phyloP scores from a whole-genome alignment of 2,888 invertebrate genomes.

The Orthosia incerta region DNA sequence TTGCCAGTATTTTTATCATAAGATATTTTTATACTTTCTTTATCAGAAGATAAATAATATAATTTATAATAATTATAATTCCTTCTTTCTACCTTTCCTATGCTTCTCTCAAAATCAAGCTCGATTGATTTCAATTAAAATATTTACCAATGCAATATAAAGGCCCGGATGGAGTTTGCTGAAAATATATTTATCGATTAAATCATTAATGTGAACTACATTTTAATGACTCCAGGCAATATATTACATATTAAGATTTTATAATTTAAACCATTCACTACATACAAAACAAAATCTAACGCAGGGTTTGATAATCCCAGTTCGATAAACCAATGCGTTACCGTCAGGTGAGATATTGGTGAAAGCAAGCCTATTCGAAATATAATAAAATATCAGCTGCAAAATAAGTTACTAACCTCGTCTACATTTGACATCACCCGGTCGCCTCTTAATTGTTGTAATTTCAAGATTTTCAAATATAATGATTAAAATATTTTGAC shows the following conservation, averaged over 20 bases:
- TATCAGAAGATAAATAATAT: slow-evolving; percentile 22
- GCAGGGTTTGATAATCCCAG: background rate
- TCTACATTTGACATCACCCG: background rate
- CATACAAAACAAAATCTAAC: background rate
- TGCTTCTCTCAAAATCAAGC: slow-evolving; percentile 38
- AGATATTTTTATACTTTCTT: slow-evolving; percentile 1
- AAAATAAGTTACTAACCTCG: background rate
- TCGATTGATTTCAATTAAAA: slow-evolving; percentile 23
- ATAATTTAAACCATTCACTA: too few relatives aligned
- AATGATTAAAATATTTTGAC: slow-evolving; percentile 4
- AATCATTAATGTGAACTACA: background rate
- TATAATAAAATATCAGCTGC: slow-evolving; percentile 4
- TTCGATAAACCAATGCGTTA: background rate
- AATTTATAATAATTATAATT: too few relatives aligned
- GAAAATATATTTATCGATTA: too few relatives aligned
- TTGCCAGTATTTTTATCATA: slow-evolving; percentile 6
- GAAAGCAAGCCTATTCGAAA: background rate
- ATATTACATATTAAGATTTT: too few relatives aligned
- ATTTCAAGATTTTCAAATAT: background rate
- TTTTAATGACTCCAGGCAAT: background rate
- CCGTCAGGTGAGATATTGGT: background rate
- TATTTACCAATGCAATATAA: background rate
- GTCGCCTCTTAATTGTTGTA: slow-evolving; percentile 29
- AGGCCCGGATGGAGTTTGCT: too few relatives aligned
- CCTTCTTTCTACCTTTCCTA: background rate